Base-by-base conservation (phyloP, 2,888 invertebrate species). In the Chaitophorus viminalis region DNA sequence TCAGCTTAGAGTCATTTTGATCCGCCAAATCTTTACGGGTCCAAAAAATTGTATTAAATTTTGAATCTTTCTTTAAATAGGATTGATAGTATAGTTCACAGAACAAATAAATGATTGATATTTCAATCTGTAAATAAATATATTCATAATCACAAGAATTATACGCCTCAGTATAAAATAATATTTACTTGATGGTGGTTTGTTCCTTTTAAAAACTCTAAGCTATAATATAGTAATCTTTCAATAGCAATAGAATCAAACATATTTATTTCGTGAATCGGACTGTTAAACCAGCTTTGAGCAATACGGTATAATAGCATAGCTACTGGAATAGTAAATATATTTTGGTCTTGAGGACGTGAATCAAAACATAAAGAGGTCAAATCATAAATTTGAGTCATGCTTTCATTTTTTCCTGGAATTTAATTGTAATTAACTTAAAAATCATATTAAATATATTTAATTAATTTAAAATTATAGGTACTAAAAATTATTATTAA, bases 291-390 rank as follows among this genome's bases (percentile, higher is more conserved):
- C 95, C 97, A 96, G 91, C 96, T 96, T 89, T 96, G 93, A 0
- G 98, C 98, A 9, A 98, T 97, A 52, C 97, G 92, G 90, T 98
- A 98, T 46, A 98, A 91, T 52, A 98, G 91, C 95, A 98, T 96
- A 0, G 96, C 98, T 0, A 98, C 97, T 0, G 98, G 98, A 1
- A 97, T 95, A 0, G 97, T 97, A 91, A 98, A 98, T 0, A 98
- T 98, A 92, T 97, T 98, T 90, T 95, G 95, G 89, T 94, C 93
- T 87, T 95, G 94, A 60, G 93, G 93, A 75, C 93, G 92, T 21
- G 93, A 91, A 54, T 94, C 94, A 25, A 92, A 92, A 90, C 96
- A 97, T 0, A 98, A 92, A 0, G 96, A 96, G 0, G 97, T 97
- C 90, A 98, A 91, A 91, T 98, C 98, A 90, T 98, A 98, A 18